Conservation (phyloP, 2,113 vertebrate species). For the Zosterops pallidus region DNA sequence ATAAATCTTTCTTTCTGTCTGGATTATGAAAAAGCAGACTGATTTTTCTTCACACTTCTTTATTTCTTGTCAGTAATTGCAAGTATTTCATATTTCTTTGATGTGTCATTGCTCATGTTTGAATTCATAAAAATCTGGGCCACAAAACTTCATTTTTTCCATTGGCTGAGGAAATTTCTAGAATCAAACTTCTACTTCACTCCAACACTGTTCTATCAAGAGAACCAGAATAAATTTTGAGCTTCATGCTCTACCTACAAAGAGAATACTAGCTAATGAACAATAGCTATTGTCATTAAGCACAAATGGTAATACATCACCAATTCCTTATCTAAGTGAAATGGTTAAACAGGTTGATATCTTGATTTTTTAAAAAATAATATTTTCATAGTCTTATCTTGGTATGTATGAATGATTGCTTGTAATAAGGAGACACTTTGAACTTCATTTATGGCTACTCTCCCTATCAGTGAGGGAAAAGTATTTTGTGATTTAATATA, state of each 20-base stretch:
- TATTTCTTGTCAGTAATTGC: not conserved
- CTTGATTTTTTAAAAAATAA: not conserved
- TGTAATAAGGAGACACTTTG: not conserved
- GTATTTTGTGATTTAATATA: not conserved
- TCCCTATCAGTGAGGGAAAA: not conserved
- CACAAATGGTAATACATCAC: not conserved
- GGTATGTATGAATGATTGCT: not conserved
- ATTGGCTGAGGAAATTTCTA: not conserved
- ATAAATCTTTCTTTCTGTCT: not conserved
- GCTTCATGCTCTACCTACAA: not conserved
- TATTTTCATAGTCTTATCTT: not conserved
- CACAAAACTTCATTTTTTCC: not conserved
- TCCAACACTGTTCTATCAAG: not conserved
- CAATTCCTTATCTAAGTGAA: not conserved
- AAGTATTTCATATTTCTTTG: not conserved
- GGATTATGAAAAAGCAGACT: not conserved
- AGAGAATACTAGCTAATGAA: not conserved
- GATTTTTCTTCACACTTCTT: not conserved
- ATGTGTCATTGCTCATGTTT: not conserved
- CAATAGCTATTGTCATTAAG: not conserved
- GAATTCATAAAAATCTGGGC: not conserved
- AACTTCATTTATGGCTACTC: not conserved
- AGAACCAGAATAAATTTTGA: not conserved
- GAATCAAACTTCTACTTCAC: not conserved
- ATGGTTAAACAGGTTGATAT: not conserved